These are phyloP conservation scores for Zaprionus davidi DNA, from an alignment of 1,140 invertebrate genomes.

Conservation along the genomic window DNA sequence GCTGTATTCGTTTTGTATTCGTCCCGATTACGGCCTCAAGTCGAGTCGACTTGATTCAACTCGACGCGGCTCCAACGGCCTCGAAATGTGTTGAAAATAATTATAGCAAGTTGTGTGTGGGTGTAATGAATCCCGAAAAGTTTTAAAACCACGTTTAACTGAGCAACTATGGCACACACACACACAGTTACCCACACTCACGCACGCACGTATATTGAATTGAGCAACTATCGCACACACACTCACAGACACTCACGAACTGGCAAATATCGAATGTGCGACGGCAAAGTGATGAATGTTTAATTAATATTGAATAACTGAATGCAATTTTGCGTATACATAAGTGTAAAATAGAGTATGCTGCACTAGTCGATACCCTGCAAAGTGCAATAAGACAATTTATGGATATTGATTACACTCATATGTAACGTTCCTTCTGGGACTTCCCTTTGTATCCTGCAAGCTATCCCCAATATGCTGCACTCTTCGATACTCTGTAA, in stretches of 20 bases:
- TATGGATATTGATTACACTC: too few species aligned
- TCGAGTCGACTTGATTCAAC: background rate
- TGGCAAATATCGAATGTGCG: background rate
- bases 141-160: constrained; percentile 8
- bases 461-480: background rate
- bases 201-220: background rate
- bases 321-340: background rate
- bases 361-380: background rate
- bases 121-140: background rate
- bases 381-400: too few species aligned
- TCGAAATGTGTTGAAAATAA: constrained; percentile 4
- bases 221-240: constrained; percentile 1
- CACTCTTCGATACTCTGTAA: background rate
- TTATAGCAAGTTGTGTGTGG: constrained; percentile 14
- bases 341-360: background rate
- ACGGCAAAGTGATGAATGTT: constrained; percentile 27
- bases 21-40: constrained; percentile 18
- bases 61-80: background rate
- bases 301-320: constrained; percentile 23
- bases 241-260: background rate
- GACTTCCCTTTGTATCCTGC: too few species aligned
- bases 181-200: background rate
- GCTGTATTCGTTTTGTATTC: constrained; percentile 3
- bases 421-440: too few species aligned
- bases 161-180: background rate